Evolutionary conservation across 2,113 vertebrate genomes (phyloP), one percentile per base, ranked within the genome.

Genomic region (Gopherus evgoodei): DNA sequence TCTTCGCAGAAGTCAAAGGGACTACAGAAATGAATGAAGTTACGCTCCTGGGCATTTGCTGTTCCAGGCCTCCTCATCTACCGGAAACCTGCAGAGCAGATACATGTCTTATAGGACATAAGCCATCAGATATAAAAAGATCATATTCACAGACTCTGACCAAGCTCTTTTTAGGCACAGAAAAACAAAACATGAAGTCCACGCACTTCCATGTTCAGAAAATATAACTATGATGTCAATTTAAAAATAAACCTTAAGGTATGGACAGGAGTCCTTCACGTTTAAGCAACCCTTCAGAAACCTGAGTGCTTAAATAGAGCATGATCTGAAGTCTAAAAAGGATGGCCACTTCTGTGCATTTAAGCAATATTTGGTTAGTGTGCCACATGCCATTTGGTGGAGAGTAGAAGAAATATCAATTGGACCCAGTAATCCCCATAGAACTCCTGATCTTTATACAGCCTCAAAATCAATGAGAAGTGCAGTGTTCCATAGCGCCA

Each of bases 291-390:
- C 2, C 35, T 69, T 69, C 17, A 69, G 65, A n/a, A 35, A 69
- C 65, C 17, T 72, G 14, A 52, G 11, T 8, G 27, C 57, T 35
- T 5, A 50, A 50, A 95, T 92, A 38, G 5, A 69, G 2, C 29
- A 78, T 50, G 50, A 50, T 83, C 86, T 89, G 4, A 90, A 88
- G 92, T 9, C 14, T 92, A 87, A 44, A 42, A 75, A 76, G 5
- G 42, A 42, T 76, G 42, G 11, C 38, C 4, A 76, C 9, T 76
- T 13, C 38, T 76, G 72, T 44, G 42, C 2, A 42, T 56, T n/a
- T 85, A 29, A 80, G 27, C 89, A 93, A 50, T 49, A 42, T n/a
- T 87, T 90, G 69, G 53, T 53, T 83, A 4, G 5, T 72, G 29
- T 59, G 6, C 54, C 69, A 69, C 0, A 0, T 44, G 24, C 21